Base-by-base conservation (phyloP, 2,888 invertebrate genomes). In the Tipula vernalis region DNA sequence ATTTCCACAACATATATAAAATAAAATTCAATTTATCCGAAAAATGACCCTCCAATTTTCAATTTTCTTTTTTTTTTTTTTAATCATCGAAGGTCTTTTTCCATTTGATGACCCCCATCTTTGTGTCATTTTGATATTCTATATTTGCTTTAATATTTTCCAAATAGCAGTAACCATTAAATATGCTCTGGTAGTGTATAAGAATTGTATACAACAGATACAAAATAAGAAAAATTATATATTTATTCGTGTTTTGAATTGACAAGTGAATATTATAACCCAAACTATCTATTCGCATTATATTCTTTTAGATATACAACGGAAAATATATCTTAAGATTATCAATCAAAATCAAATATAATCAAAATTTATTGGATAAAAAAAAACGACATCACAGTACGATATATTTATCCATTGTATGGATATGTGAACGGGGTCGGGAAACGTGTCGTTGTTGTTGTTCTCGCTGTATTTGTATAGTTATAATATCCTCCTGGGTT, bases 111-210 rank as follows among this genome's bases (percentile, higher is more conserved):
- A 88, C 88, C 87, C n/a, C n/a, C 87, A 71, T 71, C 71, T 71
- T 88, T 88, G 88, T 88, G 88, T 88, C 88, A 88, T 88, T 88
- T 88, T 88, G 88, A 88, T 88, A 88, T 88, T 88, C 88, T 87
- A 88, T 88, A 88, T 88, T 88, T 88, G 88, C 88, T 88, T 88
- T 88, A 87, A 87, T 86, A 85, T 86, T 84, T 51, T 71, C 12
- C 71, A 71, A 28, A 71, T 71, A 71, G 28, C 71, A 71, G 28
- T 71, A 71, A 28, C 71, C 71, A 71, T 71, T 71, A 71, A 28
- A 28, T 71, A 71, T 28, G 28, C 28, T 28, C 28, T 28, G 0
- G 2, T 28, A 28, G 0, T 28, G 28, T 28, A 2, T 28, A 28
- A 51, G 44, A 10, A n/a, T 4, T 51, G 83, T 57, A 57, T 57